Base-by-base conservation (phyloP, 2,113 vertebrate genomes). In the Grantiella picta region DNA sequence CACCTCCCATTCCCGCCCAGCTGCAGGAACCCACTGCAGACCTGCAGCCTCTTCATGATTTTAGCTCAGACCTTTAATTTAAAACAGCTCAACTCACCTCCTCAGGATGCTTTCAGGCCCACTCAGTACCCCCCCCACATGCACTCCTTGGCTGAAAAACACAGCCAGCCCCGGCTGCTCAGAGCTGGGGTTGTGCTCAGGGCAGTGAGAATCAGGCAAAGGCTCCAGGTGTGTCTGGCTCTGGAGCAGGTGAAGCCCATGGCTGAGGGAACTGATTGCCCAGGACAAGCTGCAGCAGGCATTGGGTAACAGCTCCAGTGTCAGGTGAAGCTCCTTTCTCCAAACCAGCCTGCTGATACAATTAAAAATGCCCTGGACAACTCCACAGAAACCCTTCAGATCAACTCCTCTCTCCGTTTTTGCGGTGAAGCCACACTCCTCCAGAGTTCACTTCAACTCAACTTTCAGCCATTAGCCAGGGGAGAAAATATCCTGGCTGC, bases 101-200 rank as follows among this genome's bases (percentile, higher is more conserved):
- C 56, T 11, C 16, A 25, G 33, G 42, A 17, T 22, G 17, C 53
- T 77, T 19, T 33, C 42, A 27, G 1, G 24, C 29, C 24, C 24
- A 5, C 4, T 69, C 19, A 7, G 42, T 15, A 3, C 20, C 50
- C 13, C 4, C 4, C 22, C 6, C 22, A 8, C 2, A 0, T 2
- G 18, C 33, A 0, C 13, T 9, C 4, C 28, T 28, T 60, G 12
- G 40, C 70, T 60, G 20, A 11, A 33, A 80, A 76, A 13, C 50
- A 28, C 71, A 81, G 4, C 47, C 54, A 24, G 22, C 15, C n/a
- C 3, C 1, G 1, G 0, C 35, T 20, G 20, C 56, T 8, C 3
- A 35, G 28, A 65, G 50, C 44, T 18, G 44, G 52, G n/a, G 12
- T 12, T 3, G 2, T 4, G 0, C 18, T 38, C 38, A 1, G 9